Evolutionary conservation across 2,797 vertebrate genomes (phyloP).

Genomic region (Fringilla coelebs): DNA sequence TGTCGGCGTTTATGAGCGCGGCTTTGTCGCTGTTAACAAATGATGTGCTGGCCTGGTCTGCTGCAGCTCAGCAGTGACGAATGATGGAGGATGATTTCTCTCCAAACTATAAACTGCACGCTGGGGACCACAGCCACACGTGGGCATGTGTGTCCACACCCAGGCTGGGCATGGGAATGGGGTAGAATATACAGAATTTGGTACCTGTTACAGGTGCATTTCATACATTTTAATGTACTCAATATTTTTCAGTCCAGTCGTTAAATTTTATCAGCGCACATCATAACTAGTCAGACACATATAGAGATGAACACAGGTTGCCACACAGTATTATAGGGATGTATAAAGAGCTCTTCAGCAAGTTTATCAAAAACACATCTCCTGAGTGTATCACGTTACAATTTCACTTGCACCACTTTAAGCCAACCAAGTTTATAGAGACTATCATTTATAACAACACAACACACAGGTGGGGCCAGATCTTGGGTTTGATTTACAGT

Average conservation of each 20-base stretch:
- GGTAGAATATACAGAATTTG: accelerated
- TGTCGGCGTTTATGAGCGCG: constrained; percentile 80
- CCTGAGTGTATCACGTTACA: neutral
- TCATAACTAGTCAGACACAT: neutral
- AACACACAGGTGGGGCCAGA: neutral
- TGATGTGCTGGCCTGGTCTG: constrained; percentile 78
- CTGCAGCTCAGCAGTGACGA: constrained; percentile 75
- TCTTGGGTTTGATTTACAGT: neutral
- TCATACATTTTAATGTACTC: neutral
- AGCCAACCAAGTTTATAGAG: neutral
- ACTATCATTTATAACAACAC: neutral
- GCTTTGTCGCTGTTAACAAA: constrained; percentile 84
- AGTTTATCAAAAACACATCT: neutral
- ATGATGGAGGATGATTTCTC: constrained; percentile 77
- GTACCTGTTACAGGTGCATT: neutral
- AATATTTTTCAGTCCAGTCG: neutral
- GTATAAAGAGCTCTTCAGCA: neutral
- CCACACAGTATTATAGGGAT: neutral
- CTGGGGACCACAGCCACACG: neutral
- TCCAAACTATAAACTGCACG: constrained; percentile 71
- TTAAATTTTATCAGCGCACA: neutral
- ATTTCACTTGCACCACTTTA: neutral
- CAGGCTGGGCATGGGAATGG: neutral
- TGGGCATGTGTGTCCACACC: neutral
- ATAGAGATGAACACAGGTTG: neutral